phyloP scores from a whole-genome alignment of 2,888 invertebrate species.

The Hymenopus coronatus region DNA sequence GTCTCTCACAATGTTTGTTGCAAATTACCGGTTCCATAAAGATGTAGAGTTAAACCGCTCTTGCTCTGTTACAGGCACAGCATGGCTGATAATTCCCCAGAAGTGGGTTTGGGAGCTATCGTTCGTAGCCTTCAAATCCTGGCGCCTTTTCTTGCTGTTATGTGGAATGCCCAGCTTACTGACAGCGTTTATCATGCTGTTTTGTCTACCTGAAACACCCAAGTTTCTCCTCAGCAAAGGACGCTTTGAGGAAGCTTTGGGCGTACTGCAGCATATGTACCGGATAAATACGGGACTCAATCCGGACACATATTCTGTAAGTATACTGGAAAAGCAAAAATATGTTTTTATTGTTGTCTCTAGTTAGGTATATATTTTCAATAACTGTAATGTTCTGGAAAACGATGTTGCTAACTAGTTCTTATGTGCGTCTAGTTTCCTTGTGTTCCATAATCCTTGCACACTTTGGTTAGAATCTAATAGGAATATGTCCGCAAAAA shows the following conservation, averaged over 20 bases:
- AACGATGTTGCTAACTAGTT: too few relatives aligned
- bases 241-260: constrained; percentile 42
- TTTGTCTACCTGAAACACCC: constrained; percentile 47
- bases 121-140: constrained; percentile 51
- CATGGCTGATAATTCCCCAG: constrained; percentile 68
- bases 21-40: too few relatives aligned
- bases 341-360: too few relatives aligned
- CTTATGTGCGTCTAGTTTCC: too few relatives aligned
- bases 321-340: constrained; percentile 32
- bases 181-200: constrained; percentile 57
- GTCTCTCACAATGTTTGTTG: too few relatives aligned
- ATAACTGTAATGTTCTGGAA: too few relatives aligned
- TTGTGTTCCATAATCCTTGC: too few relatives aligned
- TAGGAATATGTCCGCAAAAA: too few relatives aligned
- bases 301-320: constrained; percentile 64
- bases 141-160: constrained; percentile 62
- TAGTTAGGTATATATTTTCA: too few relatives aligned
- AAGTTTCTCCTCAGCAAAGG: constrained; percentile 46
- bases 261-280: constrained; percentile 44
- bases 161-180: constrained; percentile 66
- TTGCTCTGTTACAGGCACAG: constrained; percentile 58
- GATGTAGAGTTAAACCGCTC: too few relatives aligned
- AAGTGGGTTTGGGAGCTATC: constrained; percentile 46
- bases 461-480: too few relatives aligned
- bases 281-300: constrained; percentile 45